Percentiles rank a stretch among this genome's conserved stretches.
These are phyloP conservation scores for Hippolais icterina DNA, from an alignment of 2,113 vertebrate species.

Conservation along the genomic window DNA sequence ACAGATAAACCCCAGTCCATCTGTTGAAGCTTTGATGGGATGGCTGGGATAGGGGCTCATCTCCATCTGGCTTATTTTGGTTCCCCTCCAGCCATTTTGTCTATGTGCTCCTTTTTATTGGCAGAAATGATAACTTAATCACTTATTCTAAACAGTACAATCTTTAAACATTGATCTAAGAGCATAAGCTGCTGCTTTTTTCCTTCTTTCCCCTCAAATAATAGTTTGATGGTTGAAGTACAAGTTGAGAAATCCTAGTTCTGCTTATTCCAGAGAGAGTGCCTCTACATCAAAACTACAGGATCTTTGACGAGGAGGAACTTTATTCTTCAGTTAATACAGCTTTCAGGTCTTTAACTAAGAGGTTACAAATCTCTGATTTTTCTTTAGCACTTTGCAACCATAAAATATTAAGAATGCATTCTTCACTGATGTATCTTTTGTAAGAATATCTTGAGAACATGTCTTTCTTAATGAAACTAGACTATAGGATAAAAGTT, in stretches of 20 bases:
- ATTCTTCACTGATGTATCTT: neutral
- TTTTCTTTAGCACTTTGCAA: neutral
- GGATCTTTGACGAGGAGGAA: neutral
- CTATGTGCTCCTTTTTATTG: neutral
- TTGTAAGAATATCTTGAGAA: neutral
- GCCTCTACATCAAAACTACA: neutral
- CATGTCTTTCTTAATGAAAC: neutral
- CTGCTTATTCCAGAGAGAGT: neutral
- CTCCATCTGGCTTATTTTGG: neutral
- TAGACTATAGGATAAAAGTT: neutral
- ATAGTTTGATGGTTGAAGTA: neutral
- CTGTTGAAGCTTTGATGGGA: neutral
- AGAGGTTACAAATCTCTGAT: neutral
- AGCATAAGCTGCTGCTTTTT: neutral
- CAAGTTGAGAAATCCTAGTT: neutral
- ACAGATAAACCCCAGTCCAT: neutral
- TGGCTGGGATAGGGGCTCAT: fast-evolving
- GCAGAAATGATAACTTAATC: neutral
- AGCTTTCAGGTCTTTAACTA: neutral
- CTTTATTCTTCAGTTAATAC: neutral
- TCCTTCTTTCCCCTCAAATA: neutral
- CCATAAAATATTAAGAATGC: neutral
- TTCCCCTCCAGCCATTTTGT: neutral
- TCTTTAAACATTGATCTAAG: neutral
- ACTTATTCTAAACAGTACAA: neutral